phyloP scores from a whole-genome alignment of 1,140 invertebrate species.

The Drosophila gunungcola region DNA sequence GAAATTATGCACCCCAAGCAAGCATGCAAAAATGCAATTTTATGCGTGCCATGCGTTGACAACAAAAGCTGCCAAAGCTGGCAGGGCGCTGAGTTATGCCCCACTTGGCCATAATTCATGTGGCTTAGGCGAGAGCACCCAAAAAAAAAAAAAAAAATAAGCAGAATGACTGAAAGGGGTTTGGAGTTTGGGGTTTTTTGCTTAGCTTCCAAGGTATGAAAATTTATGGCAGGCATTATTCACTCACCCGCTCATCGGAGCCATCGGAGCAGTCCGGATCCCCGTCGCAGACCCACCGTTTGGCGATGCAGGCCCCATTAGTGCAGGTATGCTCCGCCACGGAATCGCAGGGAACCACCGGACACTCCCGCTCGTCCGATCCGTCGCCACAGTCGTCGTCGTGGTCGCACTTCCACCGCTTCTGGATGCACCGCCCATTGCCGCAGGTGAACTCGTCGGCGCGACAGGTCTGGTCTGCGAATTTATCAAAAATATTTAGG shows the following conservation, averaged over 20 bases:
- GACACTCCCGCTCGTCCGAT: constrained; percentile 92
- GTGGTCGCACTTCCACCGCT: constrained; percentile 94
- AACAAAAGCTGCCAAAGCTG: constrained; percentile 81
- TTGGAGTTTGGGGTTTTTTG: neutral
- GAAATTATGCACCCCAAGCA: constrained; percentile 57
- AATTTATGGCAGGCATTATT: constrained; percentile 65
- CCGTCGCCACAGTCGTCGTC: constrained; percentile 94
- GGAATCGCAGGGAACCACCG: constrained; percentile 88
- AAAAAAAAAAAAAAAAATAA: constrained; percentile 7
- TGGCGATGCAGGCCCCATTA: constrained; percentile 89
- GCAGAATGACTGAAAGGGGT: no score
- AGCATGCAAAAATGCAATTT: constrained; percentile 74
- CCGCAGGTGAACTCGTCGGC: constrained; percentile 95
- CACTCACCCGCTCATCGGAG: constrained; percentile 90
- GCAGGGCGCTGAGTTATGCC: constrained; percentile 70
- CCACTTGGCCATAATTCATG: constrained; percentile 77
- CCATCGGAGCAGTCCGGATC: constrained; percentile 93
- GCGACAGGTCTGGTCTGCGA: constrained; percentile 91
- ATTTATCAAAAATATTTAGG: constrained; percentile 41
- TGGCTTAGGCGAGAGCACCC: constrained; percentile 42
- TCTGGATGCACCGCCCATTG: constrained; percentile 95
- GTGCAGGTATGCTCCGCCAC: constrained; percentile 90
- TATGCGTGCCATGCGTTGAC: constrained; percentile 81
- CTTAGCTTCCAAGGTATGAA: constrained; percentile 24
- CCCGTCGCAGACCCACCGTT: constrained; percentile 93